phyloP scores from a whole-genome alignment of 2,888 invertebrate species.

The Blera fallax region DNA sequence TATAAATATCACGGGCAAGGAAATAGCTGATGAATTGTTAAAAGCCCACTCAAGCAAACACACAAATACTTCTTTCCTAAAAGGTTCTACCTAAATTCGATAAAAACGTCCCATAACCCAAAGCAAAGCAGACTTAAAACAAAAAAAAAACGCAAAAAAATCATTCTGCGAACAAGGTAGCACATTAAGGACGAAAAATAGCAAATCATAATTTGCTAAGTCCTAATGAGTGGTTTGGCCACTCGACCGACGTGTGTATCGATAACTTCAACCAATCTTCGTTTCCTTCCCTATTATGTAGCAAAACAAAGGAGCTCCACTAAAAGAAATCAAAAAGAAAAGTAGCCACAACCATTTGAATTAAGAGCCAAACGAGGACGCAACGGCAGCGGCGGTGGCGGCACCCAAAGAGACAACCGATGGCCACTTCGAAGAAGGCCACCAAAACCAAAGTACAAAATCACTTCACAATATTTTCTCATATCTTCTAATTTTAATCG shows the following conservation, averaged over 20 bases:
- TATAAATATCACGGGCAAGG: no score
- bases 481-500: constrained; percentile 73
- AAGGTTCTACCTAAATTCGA: not conserved
- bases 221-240: constrained; percentile 55
- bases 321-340: constrained; percentile 12
- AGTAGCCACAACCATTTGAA: constrained; percentile 33
- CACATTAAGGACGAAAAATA: constrained; percentile 13
- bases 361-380: constrained; percentile 33
- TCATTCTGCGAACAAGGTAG: constrained; percentile 14
- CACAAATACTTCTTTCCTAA: not conserved
- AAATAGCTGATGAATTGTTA: no score
- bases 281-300: not conserved
- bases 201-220: constrained; percentile 65
- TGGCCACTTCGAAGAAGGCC: constrained; percentile 42
- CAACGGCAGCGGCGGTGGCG: constrained; percentile 15
- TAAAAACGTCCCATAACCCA: not conserved
- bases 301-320: not conserved
- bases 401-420: constrained; percentile 19
- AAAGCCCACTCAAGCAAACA: no score
- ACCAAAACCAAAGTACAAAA: constrained; percentile 48
- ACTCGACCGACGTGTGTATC: constrained; percentile 47
- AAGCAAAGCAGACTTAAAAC: not conserved
- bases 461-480: constrained; percentile 73
- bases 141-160: not conserved
- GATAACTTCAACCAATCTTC: constrained; percentile 46